Evolutionary conservation across 2,888 invertebrate species (phyloP), one percentile per base, ranked within the genome.

Genomic region (Autographa pulchrina): DNA sequence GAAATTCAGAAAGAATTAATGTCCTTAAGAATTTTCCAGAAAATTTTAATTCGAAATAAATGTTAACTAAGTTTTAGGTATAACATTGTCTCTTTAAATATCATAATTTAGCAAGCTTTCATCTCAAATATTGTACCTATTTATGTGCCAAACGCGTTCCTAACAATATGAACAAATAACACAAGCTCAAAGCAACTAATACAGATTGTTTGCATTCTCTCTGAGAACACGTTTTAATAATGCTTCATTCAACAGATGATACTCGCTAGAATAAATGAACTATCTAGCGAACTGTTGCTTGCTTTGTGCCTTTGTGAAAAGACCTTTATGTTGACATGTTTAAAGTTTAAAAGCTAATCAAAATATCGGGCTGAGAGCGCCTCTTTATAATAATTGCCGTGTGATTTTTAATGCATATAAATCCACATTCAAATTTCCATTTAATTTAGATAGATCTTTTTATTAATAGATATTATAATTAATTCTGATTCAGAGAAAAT

Each of bases 211-310:
- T 85, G 82, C 81, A 69, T 86, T 84, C 74, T 78, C 86, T 75
- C 78, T 80, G 71, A 64, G 74, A 82, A 74, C 75, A 78, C 75
- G 82, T 86, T 90, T 87, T 88, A 84, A 89, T 87, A 89, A 87
- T 86, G 82, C 85, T 85, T 78, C 83, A 80, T 84, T 78, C 82
- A 84, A 78, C 78, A 82, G 78, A 85, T 85, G 82, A 82, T 82
- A 86, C 75, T 72, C 81, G 54, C 76, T 77, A 77, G 82, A 79
- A 85, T 84, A 83, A 87, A 86, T 81, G 83, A 82, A 82, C 83
- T 75, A 81, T 75, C 69, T 69, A 81, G 78, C 72, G 70, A 78
- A 83, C 82, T 82, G 80, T 80, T 77, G 78, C 81, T 75, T 69
- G 83, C 75, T 83, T 78, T 86, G 73, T 69, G 73, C 54, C 20